phyloP scores from a whole-genome alignment of 1,140 invertebrate genomes.

The Bactericera cockerelli region DNA sequence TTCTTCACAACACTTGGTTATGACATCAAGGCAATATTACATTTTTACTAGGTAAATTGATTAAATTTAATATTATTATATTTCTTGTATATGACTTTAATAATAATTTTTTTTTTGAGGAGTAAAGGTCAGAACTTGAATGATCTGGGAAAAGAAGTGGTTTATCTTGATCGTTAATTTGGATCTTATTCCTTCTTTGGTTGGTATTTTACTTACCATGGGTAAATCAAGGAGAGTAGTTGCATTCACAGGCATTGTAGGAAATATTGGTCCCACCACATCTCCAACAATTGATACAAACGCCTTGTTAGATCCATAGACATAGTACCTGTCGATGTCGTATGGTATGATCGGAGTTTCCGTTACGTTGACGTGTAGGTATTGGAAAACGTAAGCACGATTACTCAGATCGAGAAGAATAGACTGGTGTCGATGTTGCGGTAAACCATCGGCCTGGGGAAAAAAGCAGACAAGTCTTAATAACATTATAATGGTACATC shows the following conservation, averaged over 20 bases:
- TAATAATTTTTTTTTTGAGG: no score
- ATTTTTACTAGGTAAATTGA: no score
- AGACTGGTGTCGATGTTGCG: constrained; percentile 81
- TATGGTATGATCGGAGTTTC: constrained; percentile 82
- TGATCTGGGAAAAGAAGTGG: no score
- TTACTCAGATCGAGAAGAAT: constrained; percentile 81
- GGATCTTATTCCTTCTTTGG: constrained; percentile 23
- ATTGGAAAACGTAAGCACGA: constrained; percentile 79
- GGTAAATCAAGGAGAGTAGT: constrained; percentile 62
- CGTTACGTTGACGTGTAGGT: constrained; percentile 87
- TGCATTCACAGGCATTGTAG: constrained; percentile 78
- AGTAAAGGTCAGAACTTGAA: no score
- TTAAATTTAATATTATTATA: no score
- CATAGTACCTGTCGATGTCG: constrained; percentile 73
- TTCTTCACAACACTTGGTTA: no score
- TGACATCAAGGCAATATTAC: no score
- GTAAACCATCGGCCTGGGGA: constrained; percentile 82
- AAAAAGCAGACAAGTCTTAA: constrained; percentile 17
- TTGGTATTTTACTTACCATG: constrained; percentile 38
- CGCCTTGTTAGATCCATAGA: constrained; percentile 84
- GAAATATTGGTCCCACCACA: constrained; percentile 86
- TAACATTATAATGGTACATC: constrained; percentile 23
- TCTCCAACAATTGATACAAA: constrained; percentile 80
- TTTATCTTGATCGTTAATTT: no score
- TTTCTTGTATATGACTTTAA: no score